A percentile compares a stretch with the other conserved stretches of the same genome.
Evolutionary conservation across 64 coral and sea anemone species (phyloP).

Genomic region (Platygyra sinensis): DNA sequence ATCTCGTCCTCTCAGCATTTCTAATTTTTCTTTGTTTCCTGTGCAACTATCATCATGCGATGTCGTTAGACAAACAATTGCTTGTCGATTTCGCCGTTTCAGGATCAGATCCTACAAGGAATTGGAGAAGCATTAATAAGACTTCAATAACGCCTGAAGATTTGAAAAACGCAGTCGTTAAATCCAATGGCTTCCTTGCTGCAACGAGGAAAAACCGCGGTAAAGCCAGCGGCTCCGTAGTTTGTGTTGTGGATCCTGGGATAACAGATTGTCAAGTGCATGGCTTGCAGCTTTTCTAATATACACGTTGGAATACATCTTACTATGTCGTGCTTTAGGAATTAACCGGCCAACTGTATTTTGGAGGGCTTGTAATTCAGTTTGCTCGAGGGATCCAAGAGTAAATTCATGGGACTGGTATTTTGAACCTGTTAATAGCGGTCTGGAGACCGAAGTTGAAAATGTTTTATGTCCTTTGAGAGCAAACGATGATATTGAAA

Average conservation of each 20-base stretch:
- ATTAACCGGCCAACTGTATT: slow-evolving; percentile 43
- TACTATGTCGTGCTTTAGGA: slow-evolving; percentile 34
- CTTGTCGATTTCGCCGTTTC: too few relatives aligned
- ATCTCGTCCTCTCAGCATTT: too few relatives aligned
- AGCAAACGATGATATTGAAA: too few relatives aligned
- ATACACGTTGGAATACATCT: slow-evolving; percentile 57
- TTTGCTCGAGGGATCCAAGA: slow-evolving; percentile 39
- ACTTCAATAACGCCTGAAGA: too few relatives aligned
- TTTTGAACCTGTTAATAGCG: slow-evolving; percentile 74
- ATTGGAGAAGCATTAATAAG: too few relatives aligned
- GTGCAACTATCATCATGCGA: too few relatives aligned
- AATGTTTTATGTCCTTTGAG: slow-evolving; percentile 54
- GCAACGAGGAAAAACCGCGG: too few relatives aligned
- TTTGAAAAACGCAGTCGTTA: too few relatives aligned
- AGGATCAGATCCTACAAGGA: too few relatives aligned
- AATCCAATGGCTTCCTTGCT: too few relatives aligned
- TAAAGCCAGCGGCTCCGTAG: neutral
- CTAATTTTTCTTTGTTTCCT: too few relatives aligned
- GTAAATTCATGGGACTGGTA: slow-evolving; percentile 86
- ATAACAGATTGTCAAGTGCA: slow-evolving; percentile 41
- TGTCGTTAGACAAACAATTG: too few relatives aligned
- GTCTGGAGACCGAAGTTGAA: slow-evolving; percentile 49
- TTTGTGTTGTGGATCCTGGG: slow-evolving; percentile 65
- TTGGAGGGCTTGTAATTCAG: slow-evolving; percentile 65
- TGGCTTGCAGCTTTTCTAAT: slow-evolving; percentile 64